phyloP scores from a whole-genome alignment of 2,888 invertebrate genomes.

The Phyllotreta striolata region DNA sequence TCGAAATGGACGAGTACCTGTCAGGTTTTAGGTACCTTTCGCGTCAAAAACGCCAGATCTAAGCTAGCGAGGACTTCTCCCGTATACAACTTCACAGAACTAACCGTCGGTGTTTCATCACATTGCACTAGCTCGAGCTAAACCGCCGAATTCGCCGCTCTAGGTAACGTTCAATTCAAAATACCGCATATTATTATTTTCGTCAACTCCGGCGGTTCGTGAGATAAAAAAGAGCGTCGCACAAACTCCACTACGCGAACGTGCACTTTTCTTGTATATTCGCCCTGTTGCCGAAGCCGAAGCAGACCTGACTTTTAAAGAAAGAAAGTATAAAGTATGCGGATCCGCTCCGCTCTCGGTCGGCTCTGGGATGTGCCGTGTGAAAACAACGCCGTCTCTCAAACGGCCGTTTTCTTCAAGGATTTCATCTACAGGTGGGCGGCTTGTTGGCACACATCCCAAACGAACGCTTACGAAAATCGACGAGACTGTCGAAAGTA shows the following conservation, averaged over 20 bases:
- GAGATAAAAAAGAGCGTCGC: not conserved
- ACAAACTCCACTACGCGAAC: constrained; percentile 32
- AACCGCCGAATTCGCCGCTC: constrained; percentile 2
- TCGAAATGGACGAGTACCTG: not conserved
- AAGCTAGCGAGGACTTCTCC: not conserved
- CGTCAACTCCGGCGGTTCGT: constrained; percentile 30
- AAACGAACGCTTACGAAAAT: too few species aligned
- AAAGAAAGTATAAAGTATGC: constrained; percentile 44
- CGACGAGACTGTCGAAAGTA: too few species aligned
- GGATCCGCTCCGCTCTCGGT: constrained; percentile 43
- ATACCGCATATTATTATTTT: constrained; percentile 39
- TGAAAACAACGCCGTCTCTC: constrained; percentile 2
- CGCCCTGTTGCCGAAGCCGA: constrained; percentile 37
- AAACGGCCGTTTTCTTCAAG: constrained; percentile 21
- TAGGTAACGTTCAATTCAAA: constrained; percentile 30
- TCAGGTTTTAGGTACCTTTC: not conserved
- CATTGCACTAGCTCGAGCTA: constrained; percentile 21
- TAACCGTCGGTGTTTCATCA: constrained; percentile 21
- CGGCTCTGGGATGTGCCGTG: constrained; percentile 24
- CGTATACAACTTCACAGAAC: constrained; percentile 14
- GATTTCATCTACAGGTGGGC: constrained; percentile 30
- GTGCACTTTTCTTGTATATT: constrained; percentile 33
- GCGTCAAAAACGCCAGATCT: not conserved
- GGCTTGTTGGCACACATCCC: constrained; percentile 21
- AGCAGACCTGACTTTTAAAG: constrained; percentile 46